Percentiles rank a stretch among this genome's conserved stretches.
phyloP scores from a whole-genome alignment of 2,797 vertebrate species.

The Centropyge bicolor region DNA sequence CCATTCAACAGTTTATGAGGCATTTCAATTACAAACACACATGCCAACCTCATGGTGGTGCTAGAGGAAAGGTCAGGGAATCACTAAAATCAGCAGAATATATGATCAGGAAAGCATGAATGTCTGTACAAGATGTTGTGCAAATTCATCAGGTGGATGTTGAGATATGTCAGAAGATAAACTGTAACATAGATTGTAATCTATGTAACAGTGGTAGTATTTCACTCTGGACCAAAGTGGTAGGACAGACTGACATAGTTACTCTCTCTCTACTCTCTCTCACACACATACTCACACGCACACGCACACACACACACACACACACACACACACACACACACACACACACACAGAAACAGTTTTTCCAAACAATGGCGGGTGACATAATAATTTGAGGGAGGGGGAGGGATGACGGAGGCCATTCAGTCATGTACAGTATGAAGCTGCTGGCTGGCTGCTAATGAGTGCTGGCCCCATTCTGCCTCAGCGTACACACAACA shows the following conservation, averaged over 20 bases:
- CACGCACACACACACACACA: conserved; percentile 7
- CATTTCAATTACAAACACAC: not conserved
- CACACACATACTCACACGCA: conserved; percentile 12
- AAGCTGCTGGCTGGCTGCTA: conserved; percentile 63
- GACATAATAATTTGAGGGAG: conserved; percentile 66
- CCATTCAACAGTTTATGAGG: not conserved
- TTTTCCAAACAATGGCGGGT: conserved; percentile 65
- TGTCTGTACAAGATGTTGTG: not conserved
- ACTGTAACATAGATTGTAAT: not conserved
- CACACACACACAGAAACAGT: conserved; percentile 12
- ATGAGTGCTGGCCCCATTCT: conserved; percentile 75
- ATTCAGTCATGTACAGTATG: conserved; percentile 66
- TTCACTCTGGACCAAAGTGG: not conserved
- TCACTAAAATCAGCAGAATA: not conserved
- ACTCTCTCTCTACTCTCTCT: too few relatives aligned
- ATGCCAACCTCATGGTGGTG: not conserved
- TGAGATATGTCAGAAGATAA: not conserved
- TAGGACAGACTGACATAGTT: too few relatives aligned
- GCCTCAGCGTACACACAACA: conserved; percentile 45
- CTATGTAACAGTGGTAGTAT: not conserved
- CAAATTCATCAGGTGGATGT: not conserved
- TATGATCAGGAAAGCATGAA: not conserved
- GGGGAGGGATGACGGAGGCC: conserved; percentile 38
- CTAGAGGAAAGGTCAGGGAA: not conserved
- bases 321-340: conserved; percentile 14